Evolutionary conservation across 2,888 invertebrate genomes (phyloP).

Genomic region (Stenolophus ochropezus): DNA sequence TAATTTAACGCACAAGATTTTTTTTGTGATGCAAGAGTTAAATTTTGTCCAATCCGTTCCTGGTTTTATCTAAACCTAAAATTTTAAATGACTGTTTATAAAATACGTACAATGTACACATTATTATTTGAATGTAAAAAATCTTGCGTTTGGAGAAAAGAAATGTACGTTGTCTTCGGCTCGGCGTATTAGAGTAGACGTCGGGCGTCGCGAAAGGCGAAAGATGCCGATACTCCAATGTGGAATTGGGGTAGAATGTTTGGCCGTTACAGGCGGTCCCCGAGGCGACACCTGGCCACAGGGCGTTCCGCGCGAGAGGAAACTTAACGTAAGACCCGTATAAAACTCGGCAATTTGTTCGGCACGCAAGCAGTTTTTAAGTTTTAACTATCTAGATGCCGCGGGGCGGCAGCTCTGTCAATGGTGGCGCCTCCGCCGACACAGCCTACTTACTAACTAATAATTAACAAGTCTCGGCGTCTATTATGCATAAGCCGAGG

Average conservation of each 20-base stretch:
- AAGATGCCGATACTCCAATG: constrained; percentile 13
- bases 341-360: constrained; percentile 48
- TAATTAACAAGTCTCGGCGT: constrained; percentile 65
- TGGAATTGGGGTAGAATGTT: constrained; percentile 30
- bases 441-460: constrained; percentile 56
- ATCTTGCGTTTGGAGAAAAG: too few species aligned
- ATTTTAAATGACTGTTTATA: too few species aligned
- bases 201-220: too few species aligned
- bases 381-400: constrained; percentile 49
- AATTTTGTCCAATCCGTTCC: too few species aligned
- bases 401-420: constrained; percentile 5
- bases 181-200: constrained; percentile 8
- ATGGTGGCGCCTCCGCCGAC: constrained; percentile 31
- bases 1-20: too few species aligned
- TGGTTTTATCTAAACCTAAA: too few species aligned
- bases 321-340: constrained; percentile 41
- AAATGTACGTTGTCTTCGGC: too few species aligned
- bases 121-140: too few species aligned
- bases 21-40: too few species aligned
- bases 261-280: constrained; percentile 44
- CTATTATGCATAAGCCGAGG: constrained; percentile 68
- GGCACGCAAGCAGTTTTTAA: constrained; percentile 44
- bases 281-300: constrained; percentile 22
- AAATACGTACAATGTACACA: too few species aligned
- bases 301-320: constrained; percentile 7